Conservation (phyloP, 2,888 invertebrate species). For the Hermaeophaga mercurialis region DNA sequence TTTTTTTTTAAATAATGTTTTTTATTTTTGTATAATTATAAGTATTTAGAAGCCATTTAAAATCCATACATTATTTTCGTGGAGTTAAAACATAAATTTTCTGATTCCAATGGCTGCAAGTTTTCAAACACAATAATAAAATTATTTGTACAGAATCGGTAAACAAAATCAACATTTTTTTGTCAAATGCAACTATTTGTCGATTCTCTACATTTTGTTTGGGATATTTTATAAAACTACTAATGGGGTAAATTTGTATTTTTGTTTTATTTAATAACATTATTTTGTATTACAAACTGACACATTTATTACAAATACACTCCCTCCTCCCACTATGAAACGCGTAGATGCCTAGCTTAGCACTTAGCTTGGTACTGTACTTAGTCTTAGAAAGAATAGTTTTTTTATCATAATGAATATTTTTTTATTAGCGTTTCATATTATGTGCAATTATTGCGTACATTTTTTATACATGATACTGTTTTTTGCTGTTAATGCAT, state of each 20-base stretch:
- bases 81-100: background rate
- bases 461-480: too few species aligned
- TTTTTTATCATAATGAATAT: background rate
- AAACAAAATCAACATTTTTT: conserved; percentile 2
- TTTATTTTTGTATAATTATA: too few species aligned
- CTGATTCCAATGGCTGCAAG: background rate
- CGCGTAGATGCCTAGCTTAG: conserved; percentile 53
- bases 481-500: background rate
- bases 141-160: background rate
- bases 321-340: conserved; percentile 42
- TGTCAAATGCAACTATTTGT: background rate
- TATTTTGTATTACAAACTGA: conserved; percentile 45
- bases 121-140: background rate
- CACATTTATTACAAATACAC: conserved; percentile 47
- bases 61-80: background rate
- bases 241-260: conserved; percentile 9
- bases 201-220: background rate
- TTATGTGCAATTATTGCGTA: background rate
- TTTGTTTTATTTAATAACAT: conserved; percentile 2
- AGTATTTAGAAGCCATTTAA: too few species aligned
- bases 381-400: conserved; percentile 34
- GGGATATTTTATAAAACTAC: background rate
- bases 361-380: conserved; percentile 51
- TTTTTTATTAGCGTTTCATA: background rate
- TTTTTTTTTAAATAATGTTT: too few species aligned